Evolutionary conservation across 2,888 invertebrate species (phyloP).

Genomic region (Spodoptera picta): DNA sequence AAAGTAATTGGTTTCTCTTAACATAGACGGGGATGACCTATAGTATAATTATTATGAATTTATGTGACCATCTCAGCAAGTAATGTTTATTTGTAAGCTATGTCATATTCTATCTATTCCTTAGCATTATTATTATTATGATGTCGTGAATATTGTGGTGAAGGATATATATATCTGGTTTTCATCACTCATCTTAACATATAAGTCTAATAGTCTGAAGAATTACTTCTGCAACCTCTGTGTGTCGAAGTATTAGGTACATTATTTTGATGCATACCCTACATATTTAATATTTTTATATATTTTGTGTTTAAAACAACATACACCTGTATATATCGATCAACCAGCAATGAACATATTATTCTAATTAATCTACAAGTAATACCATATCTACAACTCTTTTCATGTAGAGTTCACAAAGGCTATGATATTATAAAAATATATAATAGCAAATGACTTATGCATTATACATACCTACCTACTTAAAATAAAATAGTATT

Average conservation of each 20-base stretch:
- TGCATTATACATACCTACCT: slow-evolving; percentile 19
- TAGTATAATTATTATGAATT: no score
- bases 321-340: slow-evolving; percentile 28
- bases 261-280: slow-evolving; percentile 16
- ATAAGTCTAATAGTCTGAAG: no score
- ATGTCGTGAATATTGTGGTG: no score
- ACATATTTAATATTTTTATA: slow-evolving; percentile 23
- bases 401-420: slow-evolving; percentile 14
- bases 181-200: no score
- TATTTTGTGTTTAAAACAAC: slow-evolving; percentile 32
- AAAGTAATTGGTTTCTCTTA: no score
- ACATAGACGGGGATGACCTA: no score
- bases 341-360: slow-evolving; percentile 17
- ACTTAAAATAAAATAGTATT: slow-evolving; percentile 30
- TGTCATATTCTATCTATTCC: no score
- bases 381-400: slow-evolving; percentile 20
- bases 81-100: no score
- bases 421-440: slow-evolving; percentile 32
- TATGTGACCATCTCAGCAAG: no score
- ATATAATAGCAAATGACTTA: slow-evolving; percentile 40
- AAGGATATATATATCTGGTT: no score
- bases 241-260: not conserved
- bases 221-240: no score
- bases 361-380: slow-evolving; percentile 23
- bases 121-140: no score